phyloP scores from a whole-genome alignment of 2,888 invertebrate genomes.

The Stenchaetothrips biformis region DNA sequence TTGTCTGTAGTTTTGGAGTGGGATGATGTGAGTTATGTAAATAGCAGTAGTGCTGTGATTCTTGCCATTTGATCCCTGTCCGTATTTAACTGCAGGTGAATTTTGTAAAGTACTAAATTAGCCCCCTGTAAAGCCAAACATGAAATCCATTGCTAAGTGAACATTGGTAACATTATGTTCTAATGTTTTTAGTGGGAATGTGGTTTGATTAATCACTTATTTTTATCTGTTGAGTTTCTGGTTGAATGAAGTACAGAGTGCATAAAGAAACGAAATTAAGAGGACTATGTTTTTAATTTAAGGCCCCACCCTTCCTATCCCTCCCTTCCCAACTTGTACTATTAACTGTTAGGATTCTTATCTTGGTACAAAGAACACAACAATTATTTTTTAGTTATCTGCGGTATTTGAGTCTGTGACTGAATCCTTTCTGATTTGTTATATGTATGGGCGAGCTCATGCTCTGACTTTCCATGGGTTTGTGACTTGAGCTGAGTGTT shows the following conservation, averaged over 20 bases:
- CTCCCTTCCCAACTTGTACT: neutral
- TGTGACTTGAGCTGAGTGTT: no score
- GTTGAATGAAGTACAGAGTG: neutral
- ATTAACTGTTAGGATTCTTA: neutral
- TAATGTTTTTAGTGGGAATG: neutral
- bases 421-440: neutral
- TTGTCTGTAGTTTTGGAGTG: neutral
- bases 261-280: neutral
- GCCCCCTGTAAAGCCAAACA: neutral
- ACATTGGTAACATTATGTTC: neutral
- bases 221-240: neutral
- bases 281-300: no score
- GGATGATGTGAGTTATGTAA: slow-evolving; percentile 9
- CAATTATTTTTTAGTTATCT: neutral
- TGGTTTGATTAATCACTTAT: neutral
- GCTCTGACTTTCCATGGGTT: no score
- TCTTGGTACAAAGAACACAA: neutral
- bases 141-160: neutral
- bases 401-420: neutral
- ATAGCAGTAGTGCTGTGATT: slow-evolving; percentile 21
- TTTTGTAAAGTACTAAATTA: neutral
- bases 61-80: slow-evolving; percentile 8
- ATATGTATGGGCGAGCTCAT: no score
- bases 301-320: neutral
- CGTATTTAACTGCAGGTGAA: neutral